A percentile compares a stretch with the other conserved stretches of the same genome.
These are phyloP conservation scores for Melanostigma gelatinosum DNA, from an alignment of 2,113 vertebrate genomes.

Conservation along the genomic window DNA sequence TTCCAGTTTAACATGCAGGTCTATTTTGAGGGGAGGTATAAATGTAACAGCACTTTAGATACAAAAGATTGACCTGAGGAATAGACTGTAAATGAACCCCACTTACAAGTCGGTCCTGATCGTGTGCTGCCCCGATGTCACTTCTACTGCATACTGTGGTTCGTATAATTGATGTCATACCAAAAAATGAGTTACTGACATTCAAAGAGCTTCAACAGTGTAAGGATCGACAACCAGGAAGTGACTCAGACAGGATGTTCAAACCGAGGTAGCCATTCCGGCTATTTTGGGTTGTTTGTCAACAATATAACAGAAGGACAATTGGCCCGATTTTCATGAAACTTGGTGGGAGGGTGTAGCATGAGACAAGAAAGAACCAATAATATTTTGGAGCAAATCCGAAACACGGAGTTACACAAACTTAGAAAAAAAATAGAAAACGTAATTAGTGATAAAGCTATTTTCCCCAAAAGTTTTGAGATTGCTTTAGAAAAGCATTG, in stretches of 20 bases:
- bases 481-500: background rate
- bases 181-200: background rate
- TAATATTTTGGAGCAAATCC: background rate
- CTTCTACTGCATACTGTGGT: background rate
- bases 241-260: background rate
- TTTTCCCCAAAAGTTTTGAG: background rate
- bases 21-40: constrained; percentile 6
- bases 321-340: background rate
- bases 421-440: background rate
- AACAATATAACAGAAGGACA: background rate
- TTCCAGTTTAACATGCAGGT: constrained; percentile 49
- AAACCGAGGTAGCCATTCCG: background rate
- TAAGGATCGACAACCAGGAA: background rate
- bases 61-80: background rate
- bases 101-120: background rate
- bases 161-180: background rate
- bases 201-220: background rate
- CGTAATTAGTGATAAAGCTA: background rate
- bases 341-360: background rate
- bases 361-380: background rate
- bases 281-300: background rate
- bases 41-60: constrained; percentile 12
- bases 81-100: constrained; percentile 11
- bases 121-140: background rate
- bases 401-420: background rate